Percentiles rank a stretch among this genome's conserved stretches.
These are phyloP conservation scores for Eupithecia subfuscata DNA, from an alignment of 2,888 invertebrate species.

Conservation along the genomic window DNA sequence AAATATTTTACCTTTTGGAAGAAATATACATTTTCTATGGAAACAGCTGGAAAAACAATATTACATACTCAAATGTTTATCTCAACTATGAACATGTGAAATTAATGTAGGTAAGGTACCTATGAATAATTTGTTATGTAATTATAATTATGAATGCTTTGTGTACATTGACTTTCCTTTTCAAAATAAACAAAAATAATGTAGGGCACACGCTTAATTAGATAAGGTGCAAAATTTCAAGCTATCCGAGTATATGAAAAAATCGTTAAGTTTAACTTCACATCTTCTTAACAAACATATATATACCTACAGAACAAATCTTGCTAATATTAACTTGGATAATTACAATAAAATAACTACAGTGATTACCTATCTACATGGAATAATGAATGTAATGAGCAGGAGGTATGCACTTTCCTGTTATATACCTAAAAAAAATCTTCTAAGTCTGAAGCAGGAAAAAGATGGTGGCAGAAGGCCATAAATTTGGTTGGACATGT, in stretches of 20 bases:
- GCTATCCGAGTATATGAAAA: background rate
- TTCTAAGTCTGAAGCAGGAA: no score
- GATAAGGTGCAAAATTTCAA: background rate
- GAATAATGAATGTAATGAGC: slow-evolving; percentile 6
- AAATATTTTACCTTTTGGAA: background rate
- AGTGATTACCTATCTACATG: slow-evolving; percentile 8
- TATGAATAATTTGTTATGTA: no score
- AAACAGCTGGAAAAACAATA: background rate
- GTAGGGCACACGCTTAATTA: background rate
- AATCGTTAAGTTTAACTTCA: background rate
- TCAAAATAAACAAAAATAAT: background rate
- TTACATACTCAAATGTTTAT: background rate
- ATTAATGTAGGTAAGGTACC: no score
- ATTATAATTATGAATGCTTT: background rate
- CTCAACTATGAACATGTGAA: background rate
- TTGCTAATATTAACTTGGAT: background rate
- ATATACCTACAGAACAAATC: slow-evolving; percentile 1
- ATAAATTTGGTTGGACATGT: no score
- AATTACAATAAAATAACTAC: slow-evolving; percentile 2
- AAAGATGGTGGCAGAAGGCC: background rate
- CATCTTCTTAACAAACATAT: background rate
- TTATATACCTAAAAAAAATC: no score
- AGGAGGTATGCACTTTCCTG: background rate
- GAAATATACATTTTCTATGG: no score
- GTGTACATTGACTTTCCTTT: background rate